Percentiles rank a stretch among this genome's conserved stretches.
phyloP scores from a whole-genome alignment of 2,797 vertebrate species.

The Xerus rutilus region DNA sequence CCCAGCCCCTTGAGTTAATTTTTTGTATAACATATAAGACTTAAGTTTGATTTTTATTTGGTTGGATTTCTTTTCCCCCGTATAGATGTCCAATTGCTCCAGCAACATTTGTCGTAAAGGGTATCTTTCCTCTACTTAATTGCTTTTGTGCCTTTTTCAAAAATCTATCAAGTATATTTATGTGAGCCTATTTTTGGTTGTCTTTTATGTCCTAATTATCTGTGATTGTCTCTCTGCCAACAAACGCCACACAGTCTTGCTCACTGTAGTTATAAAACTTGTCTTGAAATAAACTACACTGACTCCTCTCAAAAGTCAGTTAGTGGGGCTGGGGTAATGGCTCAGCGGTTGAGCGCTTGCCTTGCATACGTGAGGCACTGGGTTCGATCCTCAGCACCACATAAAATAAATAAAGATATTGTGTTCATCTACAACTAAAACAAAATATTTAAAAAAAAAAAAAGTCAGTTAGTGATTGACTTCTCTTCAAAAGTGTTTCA shows the following conservation, averaged over 20 bases:
- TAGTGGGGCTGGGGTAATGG: too few species aligned
- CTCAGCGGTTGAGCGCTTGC: too few species aligned
- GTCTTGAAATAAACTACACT: neutral
- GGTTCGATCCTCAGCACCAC: too few species aligned
- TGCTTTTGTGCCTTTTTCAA: neutral
- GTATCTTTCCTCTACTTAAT: neutral
- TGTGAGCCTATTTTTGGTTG: neutral
- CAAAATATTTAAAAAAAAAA: too few species aligned
- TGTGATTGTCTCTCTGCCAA: neutral
- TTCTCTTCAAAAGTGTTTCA: neutral
- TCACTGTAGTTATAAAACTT: neutral
- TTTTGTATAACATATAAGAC: neutral
- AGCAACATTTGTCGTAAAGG: neutral
- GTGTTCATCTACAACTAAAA: too few species aligned
- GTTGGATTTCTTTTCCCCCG: neutral
- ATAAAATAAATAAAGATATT: too few species aligned
- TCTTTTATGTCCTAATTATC: neutral
- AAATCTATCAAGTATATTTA: neutral
- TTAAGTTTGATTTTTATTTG: neutral
- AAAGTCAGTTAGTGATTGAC: too few species aligned
- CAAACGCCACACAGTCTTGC: neutral
- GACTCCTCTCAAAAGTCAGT: neutral
- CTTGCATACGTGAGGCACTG: too few species aligned
- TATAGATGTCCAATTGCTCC: neutral
- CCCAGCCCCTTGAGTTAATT: neutral